Conservation (phyloP, 2,113 vertebrate species). For the Panthera uncia region DNA sequence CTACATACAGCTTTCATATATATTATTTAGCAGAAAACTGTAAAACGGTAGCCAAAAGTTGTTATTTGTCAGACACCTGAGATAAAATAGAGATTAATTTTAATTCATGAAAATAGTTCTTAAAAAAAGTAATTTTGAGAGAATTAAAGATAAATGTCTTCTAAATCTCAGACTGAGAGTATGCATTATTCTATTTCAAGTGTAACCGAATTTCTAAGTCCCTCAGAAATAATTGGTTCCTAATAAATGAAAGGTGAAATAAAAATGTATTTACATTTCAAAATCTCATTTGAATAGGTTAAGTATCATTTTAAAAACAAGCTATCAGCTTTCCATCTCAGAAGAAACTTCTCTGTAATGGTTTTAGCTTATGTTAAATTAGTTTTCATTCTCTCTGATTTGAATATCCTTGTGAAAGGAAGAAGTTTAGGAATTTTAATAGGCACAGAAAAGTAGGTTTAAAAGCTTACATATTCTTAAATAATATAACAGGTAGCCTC, state of each 20-base stretch:
- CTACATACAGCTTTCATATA: neutral
- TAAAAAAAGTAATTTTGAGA: slow-evolving; percentile 35
- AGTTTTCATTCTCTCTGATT: neutral
- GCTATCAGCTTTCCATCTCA: neutral
- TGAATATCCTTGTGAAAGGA: slow-evolving; percentile 25
- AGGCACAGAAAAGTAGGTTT: neutral
- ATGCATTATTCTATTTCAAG: neutral
- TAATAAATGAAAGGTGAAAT: slow-evolving; percentile 31
- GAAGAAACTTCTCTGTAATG: slow-evolving; percentile 21
- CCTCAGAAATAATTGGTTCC: slow-evolving; percentile 33
- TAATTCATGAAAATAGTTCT: slow-evolving; percentile 36
- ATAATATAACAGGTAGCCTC: neutral
- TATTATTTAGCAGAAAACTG: neutral
- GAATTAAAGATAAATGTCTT: slow-evolving; percentile 4
- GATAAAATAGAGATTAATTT: neutral
- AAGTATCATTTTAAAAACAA: slow-evolving; percentile 36
- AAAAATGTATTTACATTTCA: slow-evolving; percentile 17
- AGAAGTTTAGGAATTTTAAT: neutral
- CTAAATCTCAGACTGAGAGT: neutral
- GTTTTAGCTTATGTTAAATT: neutral
- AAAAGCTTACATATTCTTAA: neutral
- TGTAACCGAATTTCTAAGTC: neutral
- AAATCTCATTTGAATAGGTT: neutral
- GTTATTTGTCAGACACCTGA: neutral
- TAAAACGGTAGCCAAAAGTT: neutral